These are phyloP conservation scores for Chinchilla lanigera DNA, from an alignment of 2,113 vertebrate species.

Conservation along the genomic window DNA sequence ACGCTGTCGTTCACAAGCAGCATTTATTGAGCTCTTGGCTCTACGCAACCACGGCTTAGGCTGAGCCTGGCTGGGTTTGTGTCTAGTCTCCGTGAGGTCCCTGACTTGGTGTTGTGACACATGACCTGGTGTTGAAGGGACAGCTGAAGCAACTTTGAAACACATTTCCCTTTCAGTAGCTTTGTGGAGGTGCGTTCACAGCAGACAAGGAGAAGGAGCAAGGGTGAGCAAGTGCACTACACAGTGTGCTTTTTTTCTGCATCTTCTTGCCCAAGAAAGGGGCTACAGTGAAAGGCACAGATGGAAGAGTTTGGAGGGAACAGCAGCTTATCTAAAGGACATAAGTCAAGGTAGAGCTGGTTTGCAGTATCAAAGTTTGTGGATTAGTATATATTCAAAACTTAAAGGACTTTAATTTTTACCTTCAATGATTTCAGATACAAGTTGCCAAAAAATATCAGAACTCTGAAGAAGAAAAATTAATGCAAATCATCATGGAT, in stretches of 20 bases:
- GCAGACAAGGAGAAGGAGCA: rapidly evolving
- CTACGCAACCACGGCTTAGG: not conserved
- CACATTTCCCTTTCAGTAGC: not conserved
- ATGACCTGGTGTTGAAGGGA: no score
- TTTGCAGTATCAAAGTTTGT: not conserved
- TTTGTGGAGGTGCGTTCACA: not conserved
- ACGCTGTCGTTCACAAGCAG: not conserved
- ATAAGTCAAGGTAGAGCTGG: not conserved
- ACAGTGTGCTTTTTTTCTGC: not conserved
- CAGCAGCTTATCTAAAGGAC: not conserved
- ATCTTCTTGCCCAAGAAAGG: not conserved
- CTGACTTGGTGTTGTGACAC: not conserved
- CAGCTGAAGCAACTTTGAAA: not conserved
- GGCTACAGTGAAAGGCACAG: rapidly evolving
- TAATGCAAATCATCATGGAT: not conserved
- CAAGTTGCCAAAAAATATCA: not conserved
- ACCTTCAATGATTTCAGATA: not conserved
- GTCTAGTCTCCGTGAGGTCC: not conserved
- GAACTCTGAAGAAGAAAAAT: not conserved
- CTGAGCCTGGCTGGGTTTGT: not conserved
- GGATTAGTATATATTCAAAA: not conserved
- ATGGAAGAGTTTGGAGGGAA: not conserved
- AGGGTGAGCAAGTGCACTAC: rapidly evolving
- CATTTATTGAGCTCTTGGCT: not conserved
- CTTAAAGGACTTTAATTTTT: not conserved